A percentile compares a stretch with the other conserved stretches of the same genome.
phyloP scores from a whole-genome alignment of 2,797 vertebrate species.

The Huso huso region DNA sequence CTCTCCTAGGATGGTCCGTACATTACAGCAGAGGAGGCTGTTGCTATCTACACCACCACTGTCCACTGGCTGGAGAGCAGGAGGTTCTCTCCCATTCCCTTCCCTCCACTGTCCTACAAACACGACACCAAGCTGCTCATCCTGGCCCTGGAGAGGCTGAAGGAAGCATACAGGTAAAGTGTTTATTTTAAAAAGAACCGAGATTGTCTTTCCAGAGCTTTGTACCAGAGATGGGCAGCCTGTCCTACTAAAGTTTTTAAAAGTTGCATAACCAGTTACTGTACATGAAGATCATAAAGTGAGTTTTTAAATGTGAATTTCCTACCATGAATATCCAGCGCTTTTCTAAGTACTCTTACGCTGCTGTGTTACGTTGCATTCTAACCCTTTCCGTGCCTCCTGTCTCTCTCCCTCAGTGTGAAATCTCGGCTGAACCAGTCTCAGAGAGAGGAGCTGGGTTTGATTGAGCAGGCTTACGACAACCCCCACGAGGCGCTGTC shows the following conservation, averaged over 20 bases:
- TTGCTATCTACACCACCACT: slow-evolving; percentile 93
- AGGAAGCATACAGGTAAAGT: slow-evolving; percentile 92
- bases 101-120: slow-evolving; percentile 95
- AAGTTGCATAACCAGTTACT: no score
- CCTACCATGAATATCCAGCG: no score
- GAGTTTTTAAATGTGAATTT: no score
- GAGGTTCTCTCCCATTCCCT: slow-evolving; percentile 96
- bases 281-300: no score
- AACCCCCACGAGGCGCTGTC: slow-evolving; percentile 97
- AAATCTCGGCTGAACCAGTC: slow-evolving; percentile 98
- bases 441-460: slow-evolving; percentile 90
- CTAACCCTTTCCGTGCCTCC: background rate
- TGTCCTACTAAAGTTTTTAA: no score
- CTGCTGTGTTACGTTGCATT: no score
- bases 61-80: slow-evolving; percentile 89
- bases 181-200: no score
- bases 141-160: slow-evolving; percentile 91
- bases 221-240: no score
- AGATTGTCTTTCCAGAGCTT: no score
- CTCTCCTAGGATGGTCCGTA: slow-evolving; percentile 85
- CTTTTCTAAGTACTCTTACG: no score
- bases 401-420: slow-evolving; percentile 60
- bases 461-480: slow-evolving; percentile 97
- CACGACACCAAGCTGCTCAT: slow-evolving; percentile 98
- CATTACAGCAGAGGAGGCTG: slow-evolving; percentile 96